phyloP scores from a whole-genome alignment of 64 coral and sea anemone species.

The Astreopora myriophthalma region DNA sequence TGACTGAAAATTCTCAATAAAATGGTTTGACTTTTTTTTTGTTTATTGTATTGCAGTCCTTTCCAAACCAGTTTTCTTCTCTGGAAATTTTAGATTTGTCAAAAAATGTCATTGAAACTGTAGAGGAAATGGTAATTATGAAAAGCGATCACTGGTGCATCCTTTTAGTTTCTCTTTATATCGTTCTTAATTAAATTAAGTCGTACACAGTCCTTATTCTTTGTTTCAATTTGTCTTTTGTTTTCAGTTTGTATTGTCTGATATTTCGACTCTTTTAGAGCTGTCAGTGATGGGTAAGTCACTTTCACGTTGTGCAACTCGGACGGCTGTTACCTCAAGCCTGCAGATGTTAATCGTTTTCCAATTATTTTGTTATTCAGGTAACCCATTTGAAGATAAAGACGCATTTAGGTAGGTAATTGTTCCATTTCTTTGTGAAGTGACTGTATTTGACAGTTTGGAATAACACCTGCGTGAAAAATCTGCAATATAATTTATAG shows the following conservation, averaged over 20 bases:
- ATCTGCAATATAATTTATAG: no score
- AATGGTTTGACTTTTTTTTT: neutral
- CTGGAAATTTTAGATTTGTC: slow-evolving; percentile 60
- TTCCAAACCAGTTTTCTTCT: slow-evolving; percentile 47
- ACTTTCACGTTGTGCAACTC: neutral
- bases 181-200: no score
- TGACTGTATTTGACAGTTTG: neutral
- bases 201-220: neutral
- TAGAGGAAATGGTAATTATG: slow-evolving; percentile 53
- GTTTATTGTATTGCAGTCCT: neutral
- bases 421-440: neutral
- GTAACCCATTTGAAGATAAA: slow-evolving; percentile 37
- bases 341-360: neutral
- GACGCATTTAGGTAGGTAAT: slow-evolving; percentile 30
- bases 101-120: slow-evolving; percentile 21
- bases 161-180: neutral
- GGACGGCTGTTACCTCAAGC: neutral
- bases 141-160: neutral
- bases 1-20: no score
- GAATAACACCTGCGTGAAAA: no score
- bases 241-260: neutral
- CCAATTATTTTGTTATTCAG: neutral
- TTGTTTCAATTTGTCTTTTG: no score
- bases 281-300: slow-evolving; percentile 30
- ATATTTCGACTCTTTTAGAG: slow-evolving; percentile 12